These are phyloP conservation scores for Rhinogobio ventralis DNA, from an alignment of 2,797 vertebrate genomes.

Conservation along the genomic window DNA sequence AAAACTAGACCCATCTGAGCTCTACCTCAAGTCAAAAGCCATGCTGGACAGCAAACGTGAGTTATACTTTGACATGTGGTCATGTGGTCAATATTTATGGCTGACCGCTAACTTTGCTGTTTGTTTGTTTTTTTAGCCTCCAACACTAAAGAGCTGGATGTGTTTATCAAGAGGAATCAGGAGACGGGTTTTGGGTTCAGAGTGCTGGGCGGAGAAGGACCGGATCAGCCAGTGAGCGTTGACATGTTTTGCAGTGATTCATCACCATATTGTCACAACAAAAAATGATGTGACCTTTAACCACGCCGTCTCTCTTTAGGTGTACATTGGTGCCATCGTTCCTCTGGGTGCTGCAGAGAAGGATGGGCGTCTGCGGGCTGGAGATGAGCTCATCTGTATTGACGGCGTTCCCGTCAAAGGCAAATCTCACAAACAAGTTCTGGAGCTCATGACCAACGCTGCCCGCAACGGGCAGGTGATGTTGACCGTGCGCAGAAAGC, in stretches of 20 bases:
- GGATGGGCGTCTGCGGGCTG: constrained; percentile 92
- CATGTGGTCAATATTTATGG: background rate
- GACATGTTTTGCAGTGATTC: background rate
- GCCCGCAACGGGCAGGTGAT: constrained; percentile 97
- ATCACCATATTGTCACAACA: background rate
- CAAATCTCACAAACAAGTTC: constrained; percentile 95
- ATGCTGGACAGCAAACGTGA: constrained; percentile 94
- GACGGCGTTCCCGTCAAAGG: constrained; percentile 93
- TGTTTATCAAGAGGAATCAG: constrained; percentile 95
- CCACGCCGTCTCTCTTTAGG: constrained; percentile 73
- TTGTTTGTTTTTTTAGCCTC: constrained; percentile 75
- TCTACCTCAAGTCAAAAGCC: constrained; percentile 95
- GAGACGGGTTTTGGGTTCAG: constrained; percentile 98
- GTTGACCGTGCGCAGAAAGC: constrained; percentile 91
- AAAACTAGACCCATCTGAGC: constrained; percentile 92
- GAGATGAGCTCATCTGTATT: constrained; percentile 94
- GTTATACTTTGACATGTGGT: constrained; percentile 66
- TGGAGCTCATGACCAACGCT: constrained; percentile 96
- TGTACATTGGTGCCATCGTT: constrained; percentile 97
- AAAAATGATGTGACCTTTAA: background rate
- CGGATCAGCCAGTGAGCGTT: constrained; percentile 90
- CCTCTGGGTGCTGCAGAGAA: constrained; percentile 94
- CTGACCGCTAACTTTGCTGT: background rate
- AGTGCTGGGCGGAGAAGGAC: constrained; percentile 96
- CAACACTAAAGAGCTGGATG: constrained; percentile 95